Percentiles rank a stretch among this genome's conserved stretches.
phyloP scores from a whole-genome alignment of 2,113 vertebrate genomes.

The Ranitomeya variabilis region DNA sequence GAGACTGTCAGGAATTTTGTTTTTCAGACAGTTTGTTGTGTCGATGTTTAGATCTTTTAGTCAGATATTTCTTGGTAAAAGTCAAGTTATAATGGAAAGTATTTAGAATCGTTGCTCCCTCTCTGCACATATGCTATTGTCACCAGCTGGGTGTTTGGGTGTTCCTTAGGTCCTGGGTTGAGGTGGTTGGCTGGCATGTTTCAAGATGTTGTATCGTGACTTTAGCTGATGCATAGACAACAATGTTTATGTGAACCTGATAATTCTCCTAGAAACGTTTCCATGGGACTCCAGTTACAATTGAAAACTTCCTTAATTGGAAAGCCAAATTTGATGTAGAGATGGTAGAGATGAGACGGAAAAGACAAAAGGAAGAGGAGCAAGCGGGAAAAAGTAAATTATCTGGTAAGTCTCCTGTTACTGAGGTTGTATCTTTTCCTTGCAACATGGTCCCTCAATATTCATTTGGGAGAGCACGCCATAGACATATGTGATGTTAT shows the following conservation, averaged over 20 bases:
- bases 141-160: conserved; percentile 69
- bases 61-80: too few species aligned
- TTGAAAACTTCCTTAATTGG: conserved; percentile 95
- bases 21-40: too few species aligned
- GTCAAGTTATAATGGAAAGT: too few species aligned
- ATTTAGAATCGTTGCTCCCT: too few species aligned
- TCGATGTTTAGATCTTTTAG: too few species aligned
- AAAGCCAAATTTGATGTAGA: conserved; percentile 91
- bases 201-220: too few species aligned
- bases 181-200: conserved; percentile 23
- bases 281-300: conserved; percentile 95
- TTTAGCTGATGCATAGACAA: background rate
- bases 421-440: background rate
- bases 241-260: background rate
- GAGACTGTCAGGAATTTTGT: too few species aligned
- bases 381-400: conserved; percentile 88
- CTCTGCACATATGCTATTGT: too few species aligned
- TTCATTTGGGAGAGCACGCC: too few species aligned
- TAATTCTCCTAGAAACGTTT: conserved; percentile 75
- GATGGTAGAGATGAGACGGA: conserved; percentile 84
- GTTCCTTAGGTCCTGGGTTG: too few species aligned
- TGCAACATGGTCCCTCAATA: background rate
- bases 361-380: conserved; percentile 92
- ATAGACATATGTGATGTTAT: too few species aligned
- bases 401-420: conserved; percentile 75